phyloP scores from a whole-genome alignment of 2,113 vertebrate species.

The Rhabdomys dilectus region DNA sequence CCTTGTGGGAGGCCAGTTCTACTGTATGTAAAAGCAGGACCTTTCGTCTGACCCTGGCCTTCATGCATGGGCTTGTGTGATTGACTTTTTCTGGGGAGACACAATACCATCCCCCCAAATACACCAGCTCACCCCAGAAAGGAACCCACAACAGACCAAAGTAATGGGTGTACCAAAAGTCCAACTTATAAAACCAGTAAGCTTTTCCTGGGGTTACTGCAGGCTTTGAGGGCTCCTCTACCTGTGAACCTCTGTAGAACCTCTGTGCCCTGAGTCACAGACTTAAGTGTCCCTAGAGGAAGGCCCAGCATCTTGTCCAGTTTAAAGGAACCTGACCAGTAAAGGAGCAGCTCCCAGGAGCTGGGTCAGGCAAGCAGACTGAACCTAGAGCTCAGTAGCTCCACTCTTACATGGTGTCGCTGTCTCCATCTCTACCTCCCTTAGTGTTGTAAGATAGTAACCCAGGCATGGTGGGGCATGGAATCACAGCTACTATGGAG shows the following conservation, averaged over 20 bases:
- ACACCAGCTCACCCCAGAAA: background rate
- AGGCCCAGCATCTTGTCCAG: background rate
- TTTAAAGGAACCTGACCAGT: background rate
- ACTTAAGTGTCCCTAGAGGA: background rate
- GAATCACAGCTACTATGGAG: background rate
- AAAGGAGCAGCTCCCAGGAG: accelerated
- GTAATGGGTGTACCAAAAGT: background rate
- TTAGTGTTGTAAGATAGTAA: background rate
- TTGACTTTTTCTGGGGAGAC: background rate
- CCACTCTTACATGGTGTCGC: accelerated
- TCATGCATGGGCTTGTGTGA: background rate
- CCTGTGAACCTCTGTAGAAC: background rate
- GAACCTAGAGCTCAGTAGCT: background rate
- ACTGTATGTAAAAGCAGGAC: background rate
- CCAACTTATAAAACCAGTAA: background rate
- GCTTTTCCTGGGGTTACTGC: background rate
- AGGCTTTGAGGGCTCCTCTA: background rate
- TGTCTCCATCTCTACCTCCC: background rate
- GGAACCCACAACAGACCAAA: background rate
- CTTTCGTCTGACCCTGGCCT: background rate
- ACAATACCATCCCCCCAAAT: background rate
- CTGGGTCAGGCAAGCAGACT: background rate
- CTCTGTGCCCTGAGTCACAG: too few species aligned
- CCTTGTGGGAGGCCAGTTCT: accelerated
- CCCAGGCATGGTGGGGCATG: background rate